Evolutionary conservation across 2,113 vertebrate genomes (phyloP).

Genomic region (Gallinago media): DNA sequence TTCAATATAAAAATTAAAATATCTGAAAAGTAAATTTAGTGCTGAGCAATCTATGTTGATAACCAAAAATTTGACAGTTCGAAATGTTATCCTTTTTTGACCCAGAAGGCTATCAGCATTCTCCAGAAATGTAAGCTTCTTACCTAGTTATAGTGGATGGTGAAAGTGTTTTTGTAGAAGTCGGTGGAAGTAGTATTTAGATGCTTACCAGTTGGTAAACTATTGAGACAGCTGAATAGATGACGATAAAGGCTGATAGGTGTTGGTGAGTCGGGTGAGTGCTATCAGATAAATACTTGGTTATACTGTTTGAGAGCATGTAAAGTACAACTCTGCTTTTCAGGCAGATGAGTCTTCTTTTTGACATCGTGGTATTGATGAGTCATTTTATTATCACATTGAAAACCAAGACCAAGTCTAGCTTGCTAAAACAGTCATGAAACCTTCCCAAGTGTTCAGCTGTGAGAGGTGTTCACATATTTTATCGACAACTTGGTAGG

Average conservation of each 20-base stretch:
- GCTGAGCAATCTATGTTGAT: neutral
- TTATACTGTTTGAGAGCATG: neutral
- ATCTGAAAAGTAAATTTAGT: neutral
- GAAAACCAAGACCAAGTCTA: neutral
- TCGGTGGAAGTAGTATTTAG: neutral
- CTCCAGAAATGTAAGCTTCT: neutral
- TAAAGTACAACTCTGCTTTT: neutral
- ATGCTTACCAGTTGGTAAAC: neutral
- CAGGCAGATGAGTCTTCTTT: neutral
- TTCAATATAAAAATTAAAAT: neutral
- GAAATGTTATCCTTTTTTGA: neutral
- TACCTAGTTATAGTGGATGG: neutral
- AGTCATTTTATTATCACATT: neutral
- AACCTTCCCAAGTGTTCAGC: neutral
- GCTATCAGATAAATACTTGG: neutral
- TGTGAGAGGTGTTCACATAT: neutral
- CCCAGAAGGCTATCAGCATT: neutral
- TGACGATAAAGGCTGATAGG: neutral
- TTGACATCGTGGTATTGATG: accelerated
- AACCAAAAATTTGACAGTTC: neutral
- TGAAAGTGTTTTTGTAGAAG: neutral
- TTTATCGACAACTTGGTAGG: neutral
- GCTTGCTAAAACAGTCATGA: neutral
- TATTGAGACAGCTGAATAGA: neutral
- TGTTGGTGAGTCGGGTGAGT: neutral